Evolutionary conservation across 2,888 invertebrate genomes (phyloP).

Genomic region (Caenorhabditis zanzibari): DNA sequence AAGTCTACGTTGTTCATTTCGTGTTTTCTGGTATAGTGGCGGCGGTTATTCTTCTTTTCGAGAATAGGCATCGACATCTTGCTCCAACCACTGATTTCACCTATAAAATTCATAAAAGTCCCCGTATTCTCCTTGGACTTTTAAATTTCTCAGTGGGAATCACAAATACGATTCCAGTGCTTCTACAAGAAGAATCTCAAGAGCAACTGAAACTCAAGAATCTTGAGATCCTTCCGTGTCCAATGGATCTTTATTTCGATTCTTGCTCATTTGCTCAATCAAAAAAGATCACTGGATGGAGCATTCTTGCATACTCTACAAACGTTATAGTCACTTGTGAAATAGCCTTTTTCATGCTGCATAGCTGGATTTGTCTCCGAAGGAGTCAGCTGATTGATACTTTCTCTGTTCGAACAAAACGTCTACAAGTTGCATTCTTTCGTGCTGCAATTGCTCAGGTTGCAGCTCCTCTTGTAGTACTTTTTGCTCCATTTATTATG

Average conservation of each 20-base stretch:
- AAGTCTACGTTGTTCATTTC: constrained; percentile 24
- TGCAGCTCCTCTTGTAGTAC: constrained; percentile 17
- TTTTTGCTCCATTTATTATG: constrained; percentile 27
- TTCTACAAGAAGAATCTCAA: constrained; percentile 21
- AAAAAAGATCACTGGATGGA: constrained; percentile 10
- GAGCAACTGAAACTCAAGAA: constrained; percentile 24
- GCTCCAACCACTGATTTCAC: constrained; percentile 29
- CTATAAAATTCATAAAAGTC: constrained; percentile 26
- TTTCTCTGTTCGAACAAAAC: constrained; percentile 29
- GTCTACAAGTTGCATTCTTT: constrained; percentile 38
- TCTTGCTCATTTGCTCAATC: constrained; percentile 21
- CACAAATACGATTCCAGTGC: constrained; percentile 21
- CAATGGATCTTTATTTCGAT: constrained; percentile 33
- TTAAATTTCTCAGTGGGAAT: constrained; percentile 32
- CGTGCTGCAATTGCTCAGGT: constrained; percentile 39
- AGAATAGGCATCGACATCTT: constrained; percentile 37
- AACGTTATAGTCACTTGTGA: constrained; percentile 15
- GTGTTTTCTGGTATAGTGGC: constrained; percentile 32
- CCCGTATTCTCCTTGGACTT: constrained; percentile 27
- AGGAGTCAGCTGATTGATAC: constrained; percentile 15
- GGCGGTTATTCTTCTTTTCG: constrained; percentile 39
- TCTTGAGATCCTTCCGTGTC: constrained; percentile 26
- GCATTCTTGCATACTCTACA: constrained; percentile 10
- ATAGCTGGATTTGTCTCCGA: constrained; percentile 17
- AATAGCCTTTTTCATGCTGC: constrained; percentile 24